Conservation (phyloP, 2,888 invertebrate genomes). For the Phortica okadai region DNA sequence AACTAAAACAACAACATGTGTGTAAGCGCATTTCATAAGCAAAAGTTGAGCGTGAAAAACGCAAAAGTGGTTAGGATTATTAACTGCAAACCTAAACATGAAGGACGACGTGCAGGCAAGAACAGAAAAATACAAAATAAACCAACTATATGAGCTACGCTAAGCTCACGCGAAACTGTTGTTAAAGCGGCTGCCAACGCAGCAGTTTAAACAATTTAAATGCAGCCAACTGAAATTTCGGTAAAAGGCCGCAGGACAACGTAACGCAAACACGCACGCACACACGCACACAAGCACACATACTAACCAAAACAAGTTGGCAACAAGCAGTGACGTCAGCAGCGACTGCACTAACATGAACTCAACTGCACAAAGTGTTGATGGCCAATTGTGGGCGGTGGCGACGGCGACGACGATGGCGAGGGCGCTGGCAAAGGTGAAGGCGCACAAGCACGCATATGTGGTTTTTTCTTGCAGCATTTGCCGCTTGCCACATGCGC, state of each 20-base stretch:
- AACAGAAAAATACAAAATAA: neutral
- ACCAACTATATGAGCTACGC: neutral
- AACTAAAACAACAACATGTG: neutral
- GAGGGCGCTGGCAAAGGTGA: neutral
- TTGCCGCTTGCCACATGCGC: neutral
- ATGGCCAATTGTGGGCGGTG: neutral
- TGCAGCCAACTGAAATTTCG: conserved; percentile 10
- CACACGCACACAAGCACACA: neutral
- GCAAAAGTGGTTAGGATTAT: conserved; percentile 13
- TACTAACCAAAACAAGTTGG: conserved; percentile 20
- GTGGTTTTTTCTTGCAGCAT: neutral
- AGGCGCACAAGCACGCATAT: neutral
- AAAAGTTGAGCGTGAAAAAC: neutral
- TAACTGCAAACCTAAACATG: conserved; percentile 11
- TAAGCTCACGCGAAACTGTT: neutral
- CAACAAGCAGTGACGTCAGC: neutral
- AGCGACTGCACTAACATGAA: neutral
- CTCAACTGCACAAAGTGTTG: conserved; percentile 1
- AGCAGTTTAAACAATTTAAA: conserved; percentile 4
- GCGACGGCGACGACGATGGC: neutral
- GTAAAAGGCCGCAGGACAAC: conserved; percentile 13
- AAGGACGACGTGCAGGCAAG: neutral
- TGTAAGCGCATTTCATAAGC: neutral
- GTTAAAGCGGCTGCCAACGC: conserved; percentile 16
- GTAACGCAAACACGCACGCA: conserved; percentile 2